These are phyloP conservation scores for Sebastiscus tertius DNA, from an alignment of 2,797 vertebrate species.

Conservation along the genomic window DNA sequence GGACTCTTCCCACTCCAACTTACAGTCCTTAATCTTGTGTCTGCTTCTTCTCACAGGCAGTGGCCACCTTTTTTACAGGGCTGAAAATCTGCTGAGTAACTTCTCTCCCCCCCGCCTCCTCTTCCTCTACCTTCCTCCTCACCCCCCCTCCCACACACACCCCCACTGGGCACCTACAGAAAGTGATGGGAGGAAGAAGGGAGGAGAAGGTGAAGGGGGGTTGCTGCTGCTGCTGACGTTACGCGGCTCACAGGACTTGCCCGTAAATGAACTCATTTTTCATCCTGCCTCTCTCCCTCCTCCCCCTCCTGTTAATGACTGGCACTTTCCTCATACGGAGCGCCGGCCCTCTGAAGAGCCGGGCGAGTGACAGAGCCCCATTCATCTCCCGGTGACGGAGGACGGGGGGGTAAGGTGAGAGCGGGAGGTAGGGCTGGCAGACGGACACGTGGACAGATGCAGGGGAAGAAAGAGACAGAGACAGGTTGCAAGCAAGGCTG, in stretches of 20 bases:
- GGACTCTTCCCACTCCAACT: slow-evolving; percentile 45
- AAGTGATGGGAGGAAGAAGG: slow-evolving; percentile 65
- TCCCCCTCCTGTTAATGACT: slow-evolving; percentile 93
- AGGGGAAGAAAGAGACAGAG: slow-evolving; percentile 63
- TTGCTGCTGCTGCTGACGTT: slow-evolving; percentile 82
- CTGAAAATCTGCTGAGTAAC: slow-evolving; percentile 86
- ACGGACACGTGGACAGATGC: slow-evolving; percentile 66
- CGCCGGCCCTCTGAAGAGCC: slow-evolving; percentile 92
- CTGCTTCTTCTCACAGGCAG: slow-evolving; percentile 55
- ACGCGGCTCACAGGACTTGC: slow-evolving; percentile 93
- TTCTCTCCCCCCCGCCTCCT: neutral
- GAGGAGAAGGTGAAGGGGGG: slow-evolving; percentile 45
- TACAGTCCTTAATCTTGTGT: slow-evolving; percentile 57
- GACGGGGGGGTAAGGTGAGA: slow-evolving; percentile 28
- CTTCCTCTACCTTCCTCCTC: neutral
- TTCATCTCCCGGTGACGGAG: slow-evolving; percentile 84
- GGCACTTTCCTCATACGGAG: slow-evolving; percentile 93
- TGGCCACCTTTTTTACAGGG: slow-evolving; percentile 50
- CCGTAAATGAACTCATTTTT: slow-evolving; percentile 99
- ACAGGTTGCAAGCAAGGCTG: slow-evolving; percentile 53
- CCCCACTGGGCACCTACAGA: slow-evolving; percentile 58
- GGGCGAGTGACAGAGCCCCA: slow-evolving; percentile 89
- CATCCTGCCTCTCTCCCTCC: slow-evolving; percentile 93
- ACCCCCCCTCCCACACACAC: neutral
- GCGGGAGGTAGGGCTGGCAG: slow-evolving; percentile 60